Conservation (phyloP, 53 echinoderm and acorn worm species). For the Echinometra lucunter region DNA sequence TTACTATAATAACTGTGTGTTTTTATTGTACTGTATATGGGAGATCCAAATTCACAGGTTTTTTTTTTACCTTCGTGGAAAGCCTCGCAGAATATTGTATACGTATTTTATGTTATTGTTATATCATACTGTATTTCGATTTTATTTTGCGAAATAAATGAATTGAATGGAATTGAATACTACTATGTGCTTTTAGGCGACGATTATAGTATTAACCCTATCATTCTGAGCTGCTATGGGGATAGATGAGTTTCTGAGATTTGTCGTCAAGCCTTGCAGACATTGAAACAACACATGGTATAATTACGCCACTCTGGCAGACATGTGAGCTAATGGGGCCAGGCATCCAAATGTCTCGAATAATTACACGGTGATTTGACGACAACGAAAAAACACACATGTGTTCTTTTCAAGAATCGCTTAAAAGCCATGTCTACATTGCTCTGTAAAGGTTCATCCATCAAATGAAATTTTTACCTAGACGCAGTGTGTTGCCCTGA, state of each 20-base stretch:
- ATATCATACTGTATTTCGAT: too few relatives aligned
- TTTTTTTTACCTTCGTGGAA: too few relatives aligned
- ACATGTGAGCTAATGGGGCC: slow-evolving; percentile 45
- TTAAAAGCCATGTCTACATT: slow-evolving; percentile 1
- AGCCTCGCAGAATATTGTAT: too few relatives aligned
- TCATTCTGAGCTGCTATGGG: not conserved
- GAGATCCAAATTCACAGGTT: too few relatives aligned
- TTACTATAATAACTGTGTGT: too few relatives aligned
- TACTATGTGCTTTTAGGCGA: too few relatives aligned
- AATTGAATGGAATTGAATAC: too few relatives aligned
- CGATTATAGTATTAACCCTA: not conserved
- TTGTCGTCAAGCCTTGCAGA: not conserved
- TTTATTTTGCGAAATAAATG: too few relatives aligned
- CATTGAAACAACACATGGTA: slow-evolving; percentile 62
- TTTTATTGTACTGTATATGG: too few relatives aligned
- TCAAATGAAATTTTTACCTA: not conserved
- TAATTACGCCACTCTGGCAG: slow-evolving; percentile 29
- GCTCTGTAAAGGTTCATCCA: not conserved
- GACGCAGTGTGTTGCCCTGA: not conserved
- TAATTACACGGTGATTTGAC: slow-evolving; percentile 54
- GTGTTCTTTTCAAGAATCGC: slow-evolving; percentile 46
- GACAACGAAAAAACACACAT: slow-evolving; percentile 41
- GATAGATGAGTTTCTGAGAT: not conserved
- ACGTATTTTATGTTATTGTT: too few relatives aligned
- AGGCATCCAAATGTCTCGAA: slow-evolving; percentile 42